These are phyloP conservation scores for Megalops atlanticus DNA, from an alignment of 2,113 vertebrate genomes.

Conservation along the genomic window DNA sequence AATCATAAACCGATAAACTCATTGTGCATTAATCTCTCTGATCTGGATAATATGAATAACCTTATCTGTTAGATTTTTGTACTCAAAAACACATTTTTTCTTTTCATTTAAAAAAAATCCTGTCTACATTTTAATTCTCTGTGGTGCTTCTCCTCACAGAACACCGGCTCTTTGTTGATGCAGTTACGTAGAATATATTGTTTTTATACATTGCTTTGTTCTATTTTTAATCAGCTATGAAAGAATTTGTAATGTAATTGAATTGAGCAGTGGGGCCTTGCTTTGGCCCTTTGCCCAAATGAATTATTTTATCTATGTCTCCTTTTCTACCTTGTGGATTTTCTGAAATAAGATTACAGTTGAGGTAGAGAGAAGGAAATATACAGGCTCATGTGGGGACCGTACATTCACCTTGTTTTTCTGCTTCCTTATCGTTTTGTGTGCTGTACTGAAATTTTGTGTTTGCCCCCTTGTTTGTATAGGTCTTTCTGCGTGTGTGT, in stretches of 20 bases:
- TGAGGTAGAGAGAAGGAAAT: too few relatives aligned
- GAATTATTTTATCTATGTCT: too few relatives aligned
- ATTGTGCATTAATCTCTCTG: not conserved
- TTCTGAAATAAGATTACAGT: not conserved
- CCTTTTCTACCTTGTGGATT: not conserved
- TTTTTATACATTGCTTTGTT: not conserved
- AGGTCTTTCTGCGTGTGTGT: not conserved
- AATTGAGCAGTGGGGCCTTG: too few relatives aligned
- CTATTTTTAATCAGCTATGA: not conserved
- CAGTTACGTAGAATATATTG: not conserved
- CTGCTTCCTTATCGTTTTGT: not conserved
- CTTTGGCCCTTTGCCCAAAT: too few relatives aligned
- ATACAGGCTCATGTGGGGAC: too few relatives aligned
- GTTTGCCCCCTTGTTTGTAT: not conserved
- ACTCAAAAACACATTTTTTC: conserved; percentile 21
- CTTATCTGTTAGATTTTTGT: conserved; percentile 10
- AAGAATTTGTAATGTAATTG: not conserved
- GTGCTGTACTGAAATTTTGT: not conserved
- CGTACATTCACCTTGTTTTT: too few relatives aligned
- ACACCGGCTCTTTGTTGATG: not conserved
- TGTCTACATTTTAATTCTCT: conserved; percentile 27
- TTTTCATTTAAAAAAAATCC: conserved; percentile 10
- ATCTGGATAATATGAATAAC: conserved; percentile 32
- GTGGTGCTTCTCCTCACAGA: not conserved
- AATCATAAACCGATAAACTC: conserved; percentile 37